Conservation (phyloP, 2,888 invertebrate species). For the Helleia helle region DNA sequence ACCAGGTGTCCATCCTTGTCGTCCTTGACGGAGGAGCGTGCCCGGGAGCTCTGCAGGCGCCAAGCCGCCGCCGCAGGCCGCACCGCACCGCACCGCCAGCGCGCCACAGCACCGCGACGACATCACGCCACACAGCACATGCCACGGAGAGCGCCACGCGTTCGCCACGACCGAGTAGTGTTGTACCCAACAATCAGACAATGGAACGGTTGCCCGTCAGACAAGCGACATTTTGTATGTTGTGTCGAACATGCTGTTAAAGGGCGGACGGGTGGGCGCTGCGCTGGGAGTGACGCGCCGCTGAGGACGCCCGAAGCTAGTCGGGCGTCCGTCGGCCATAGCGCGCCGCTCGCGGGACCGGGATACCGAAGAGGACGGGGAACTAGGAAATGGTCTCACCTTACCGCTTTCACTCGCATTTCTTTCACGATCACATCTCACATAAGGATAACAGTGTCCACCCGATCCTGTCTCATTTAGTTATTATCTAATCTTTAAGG, state of each 20-base stretch:
- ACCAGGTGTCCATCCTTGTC: slow-evolving; percentile 99
- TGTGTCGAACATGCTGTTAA: slow-evolving; percentile 72
- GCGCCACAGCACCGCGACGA: slow-evolving; percentile 22
- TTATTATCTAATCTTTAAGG: slow-evolving; percentile 17
- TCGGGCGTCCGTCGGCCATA: slow-evolving; percentile 20
- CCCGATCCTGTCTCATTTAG: slow-evolving; percentile 41
- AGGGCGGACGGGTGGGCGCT: slow-evolving; percentile 57
- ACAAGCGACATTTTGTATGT: slow-evolving; percentile 73
- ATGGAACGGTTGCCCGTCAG: slow-evolving; percentile 76
- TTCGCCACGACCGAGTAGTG: slow-evolving; percentile 74
- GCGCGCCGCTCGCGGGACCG: slow-evolving; percentile 30
- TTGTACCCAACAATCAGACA: slow-evolving; percentile 76
- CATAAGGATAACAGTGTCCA: slow-evolving; percentile 52
- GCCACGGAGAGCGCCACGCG: slow-evolving; percentile 67
- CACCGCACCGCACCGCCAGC: slow-evolving; percentile 32
- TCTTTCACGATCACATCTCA: slow-evolving; percentile 31
- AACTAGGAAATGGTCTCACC: slow-evolving; percentile 27
- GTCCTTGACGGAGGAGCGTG: slow-evolving; percentile 95
- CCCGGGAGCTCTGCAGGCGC: slow-evolving; percentile 83
- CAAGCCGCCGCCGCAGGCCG: slow-evolving; percentile 29
- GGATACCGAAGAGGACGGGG: slow-evolving; percentile 27
- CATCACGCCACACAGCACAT: slow-evolving; percentile 33
- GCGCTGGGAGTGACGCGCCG: slow-evolving; percentile 39
- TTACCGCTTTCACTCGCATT: slow-evolving; percentile 30
- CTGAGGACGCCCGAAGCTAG: slow-evolving; percentile 31